phyloP scores from a whole-genome alignment of 2,888 invertebrate species.

The Euplagia quadripunctaria region DNA sequence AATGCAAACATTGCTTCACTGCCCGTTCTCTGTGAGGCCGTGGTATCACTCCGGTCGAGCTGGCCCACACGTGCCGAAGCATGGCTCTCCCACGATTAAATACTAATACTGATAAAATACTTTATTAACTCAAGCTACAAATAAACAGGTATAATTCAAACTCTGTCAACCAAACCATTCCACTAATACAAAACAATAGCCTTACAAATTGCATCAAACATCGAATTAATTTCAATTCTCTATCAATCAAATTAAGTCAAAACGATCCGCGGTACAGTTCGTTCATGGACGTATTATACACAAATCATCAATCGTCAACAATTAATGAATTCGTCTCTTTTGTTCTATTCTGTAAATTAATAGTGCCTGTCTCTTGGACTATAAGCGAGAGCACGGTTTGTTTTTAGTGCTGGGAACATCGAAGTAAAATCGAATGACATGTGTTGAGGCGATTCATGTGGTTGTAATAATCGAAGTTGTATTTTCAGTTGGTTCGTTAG shows the following conservation, averaged over 20 bases:
- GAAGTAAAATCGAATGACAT: slow-evolving; percentile 21
- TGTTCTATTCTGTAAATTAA: slow-evolving; percentile 57
- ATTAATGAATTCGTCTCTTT: slow-evolving; percentile 60
- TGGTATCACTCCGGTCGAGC: no score
- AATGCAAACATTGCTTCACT: no score
- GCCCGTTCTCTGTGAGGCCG: no score
- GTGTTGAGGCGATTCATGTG: slow-evolving; percentile 14
- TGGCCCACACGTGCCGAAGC: no score
- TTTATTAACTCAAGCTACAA: background rate
- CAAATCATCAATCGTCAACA: slow-evolving; percentile 59
- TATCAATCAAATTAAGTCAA: slow-evolving; percentile 48
- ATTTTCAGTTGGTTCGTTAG: background rate
- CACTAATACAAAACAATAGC: slow-evolving; percentile 6
- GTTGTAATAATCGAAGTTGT: background rate
- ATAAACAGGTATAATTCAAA: background rate
- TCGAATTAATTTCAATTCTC: slow-evolving; percentile 44
- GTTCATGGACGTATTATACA: slow-evolving; percentile 50
- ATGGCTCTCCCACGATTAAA: no score
- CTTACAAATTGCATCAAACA: slow-evolving; percentile 20
- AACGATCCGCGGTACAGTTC: slow-evolving; percentile 30
- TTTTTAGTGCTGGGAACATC: slow-evolving; percentile 40
- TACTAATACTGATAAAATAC: no score
- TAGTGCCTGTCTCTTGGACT: slow-evolving; percentile 63
- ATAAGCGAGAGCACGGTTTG: slow-evolving; percentile 50
- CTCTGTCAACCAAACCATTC: background rate